Evolutionary conservation across 2,797 vertebrate species (phyloP), one percentile per base, ranked within the genome.

Genomic region (Falco biarmicus): DNA sequence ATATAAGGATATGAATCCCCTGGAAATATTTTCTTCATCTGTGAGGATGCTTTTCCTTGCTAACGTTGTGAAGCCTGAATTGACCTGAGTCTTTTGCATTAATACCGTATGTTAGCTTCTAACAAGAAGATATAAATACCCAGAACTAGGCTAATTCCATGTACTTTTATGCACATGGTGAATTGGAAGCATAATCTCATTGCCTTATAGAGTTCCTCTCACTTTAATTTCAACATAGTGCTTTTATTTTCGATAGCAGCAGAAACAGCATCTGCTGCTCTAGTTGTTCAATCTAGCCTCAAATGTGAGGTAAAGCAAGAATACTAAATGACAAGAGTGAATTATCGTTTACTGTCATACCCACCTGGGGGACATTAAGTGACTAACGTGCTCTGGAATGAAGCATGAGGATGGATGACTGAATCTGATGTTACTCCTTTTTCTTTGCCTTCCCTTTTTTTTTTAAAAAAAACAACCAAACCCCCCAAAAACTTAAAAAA

Each of bases 251-350:
- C 50, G 53, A 29, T 13, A 68, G 41, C 29, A 82, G 32, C 21
- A 89, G 50, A 91, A 93, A 65, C 3, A 59, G 34, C 45, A 57
- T 69, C 76, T 96, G 45, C 69, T 94, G 70, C 50, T 83, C 41
- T 80, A 47, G 53, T 82, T 89, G 45, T 88, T 92, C 82, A 80
- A 24, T 64, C 59, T 70, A 79, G 47, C 34, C 29, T 91, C 53
- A 90, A 71, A 76, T 47, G 11, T 53, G 66, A 96, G 54, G 47
- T 79, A 89, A 93, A 93, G 29, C 34, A 65, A 91, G 79, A 82
- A 73, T 68, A 86, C 16, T 77, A 91, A 91, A 86, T 59, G 37
- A 47, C 54, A 90, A 89, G 25, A 92, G 25, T 70, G 92, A 81
- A 84, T 90, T 92, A 64, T 66, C 47, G 84, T 88, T 79, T 87